Evolutionary conservation across 2,113 vertebrate genomes (phyloP).

Genomic region (Aramus guarauna): DNA sequence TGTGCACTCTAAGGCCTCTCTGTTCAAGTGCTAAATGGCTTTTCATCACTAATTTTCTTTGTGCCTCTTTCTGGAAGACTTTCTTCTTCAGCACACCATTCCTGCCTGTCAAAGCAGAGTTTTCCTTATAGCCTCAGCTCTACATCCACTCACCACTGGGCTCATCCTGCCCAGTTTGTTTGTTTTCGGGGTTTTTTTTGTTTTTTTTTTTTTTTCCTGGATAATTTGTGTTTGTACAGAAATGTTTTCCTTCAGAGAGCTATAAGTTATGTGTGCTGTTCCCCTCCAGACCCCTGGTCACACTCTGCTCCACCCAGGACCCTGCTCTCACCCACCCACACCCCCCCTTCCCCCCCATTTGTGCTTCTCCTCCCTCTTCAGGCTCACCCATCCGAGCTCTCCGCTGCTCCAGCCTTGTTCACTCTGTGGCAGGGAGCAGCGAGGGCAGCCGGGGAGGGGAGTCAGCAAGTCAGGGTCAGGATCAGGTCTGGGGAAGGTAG

Average conservation of each 20-base stretch:
- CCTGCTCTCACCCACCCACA: neutral
- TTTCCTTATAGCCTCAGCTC: neutral
- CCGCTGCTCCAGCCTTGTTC: neutral
- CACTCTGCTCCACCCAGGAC: neutral
- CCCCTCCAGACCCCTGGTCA: neutral
- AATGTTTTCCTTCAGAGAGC: neutral
- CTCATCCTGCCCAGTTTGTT: neutral
- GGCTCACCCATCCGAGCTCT: neutral
- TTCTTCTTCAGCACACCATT: neutral
- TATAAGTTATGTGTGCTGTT: rapidly evolving
- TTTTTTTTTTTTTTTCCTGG: neutral
- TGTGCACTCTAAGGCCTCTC: neutral
- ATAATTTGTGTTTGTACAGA: neutral
- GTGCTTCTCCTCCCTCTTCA: neutral
- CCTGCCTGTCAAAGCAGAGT: neutral
- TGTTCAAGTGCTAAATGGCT: neutral
- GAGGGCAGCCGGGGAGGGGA: neutral
- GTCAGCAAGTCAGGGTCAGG: neutral
- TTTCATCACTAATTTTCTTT: neutral
- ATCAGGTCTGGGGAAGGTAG: neutral
- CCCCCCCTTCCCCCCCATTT: too few relatives aligned
- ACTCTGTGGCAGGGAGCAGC: neutral
- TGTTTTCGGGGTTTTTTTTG: too few relatives aligned
- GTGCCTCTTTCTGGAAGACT: neutral
- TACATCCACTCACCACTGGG: neutral